These are phyloP conservation scores for Tautogolabrus adspersus DNA, from an alignment of 2,113 vertebrate genomes.

Conservation along the genomic window DNA sequence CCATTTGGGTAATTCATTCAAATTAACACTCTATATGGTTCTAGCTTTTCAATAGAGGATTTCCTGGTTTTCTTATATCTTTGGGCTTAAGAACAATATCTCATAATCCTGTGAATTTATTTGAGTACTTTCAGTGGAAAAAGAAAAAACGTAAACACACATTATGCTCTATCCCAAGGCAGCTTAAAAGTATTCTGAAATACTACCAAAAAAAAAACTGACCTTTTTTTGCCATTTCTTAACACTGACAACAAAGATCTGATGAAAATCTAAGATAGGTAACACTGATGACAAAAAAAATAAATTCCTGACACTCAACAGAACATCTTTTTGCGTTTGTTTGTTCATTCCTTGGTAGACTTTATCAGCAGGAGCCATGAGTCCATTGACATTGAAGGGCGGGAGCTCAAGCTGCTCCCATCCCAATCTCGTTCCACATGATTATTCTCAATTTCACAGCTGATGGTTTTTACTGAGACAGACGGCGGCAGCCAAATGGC, in stretches of 20 bases:
- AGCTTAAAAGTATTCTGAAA: slow-evolving; percentile 20
- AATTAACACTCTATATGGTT: too few relatives aligned
- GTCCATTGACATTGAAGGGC: slow-evolving; percentile 65
- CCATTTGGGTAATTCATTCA: neutral
- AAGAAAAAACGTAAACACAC: too few relatives aligned
- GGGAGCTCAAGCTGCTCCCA: slow-evolving; percentile 76
- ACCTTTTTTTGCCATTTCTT: neutral
- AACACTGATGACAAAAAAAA: slow-evolving; percentile 26
- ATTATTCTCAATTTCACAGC: slow-evolving; percentile 86
- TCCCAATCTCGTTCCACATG: slow-evolving; percentile 82
- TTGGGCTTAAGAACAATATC: too few relatives aligned
- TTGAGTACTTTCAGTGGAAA: too few relatives aligned
- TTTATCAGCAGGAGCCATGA: slow-evolving; percentile 70
- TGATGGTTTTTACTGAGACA: slow-evolving; percentile 81
- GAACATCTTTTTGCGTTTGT: slow-evolving; percentile 42
- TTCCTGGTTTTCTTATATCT: too few relatives aligned
- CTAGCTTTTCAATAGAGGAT: too few relatives aligned
- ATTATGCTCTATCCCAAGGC: too few relatives aligned
- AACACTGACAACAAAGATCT: slow-evolving; percentile 8
- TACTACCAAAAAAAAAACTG: neutral
- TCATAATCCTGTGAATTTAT: too few relatives aligned
- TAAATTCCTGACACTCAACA: slow-evolving; percentile 45
- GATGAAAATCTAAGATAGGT: neutral
- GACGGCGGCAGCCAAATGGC: slow-evolving; percentile 72
- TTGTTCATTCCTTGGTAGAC: slow-evolving; percentile 62